Evolutionary conservation across 2,797 vertebrate genomes (phyloP).

Genomic region (Tamandua tetradactyla): DNA sequence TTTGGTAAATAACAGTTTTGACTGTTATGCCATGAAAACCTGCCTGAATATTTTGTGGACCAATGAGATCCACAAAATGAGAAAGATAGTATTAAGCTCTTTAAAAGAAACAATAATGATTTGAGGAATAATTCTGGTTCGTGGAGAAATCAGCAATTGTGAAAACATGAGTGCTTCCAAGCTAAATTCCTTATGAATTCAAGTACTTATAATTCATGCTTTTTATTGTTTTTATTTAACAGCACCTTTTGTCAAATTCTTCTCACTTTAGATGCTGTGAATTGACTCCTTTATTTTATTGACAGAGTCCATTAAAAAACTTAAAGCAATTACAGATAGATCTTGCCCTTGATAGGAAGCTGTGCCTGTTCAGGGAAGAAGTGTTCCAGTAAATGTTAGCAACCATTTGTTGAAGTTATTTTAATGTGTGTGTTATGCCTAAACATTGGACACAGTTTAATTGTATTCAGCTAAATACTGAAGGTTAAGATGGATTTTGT

Average conservation of each 20-base stretch:
- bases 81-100: slow-evolving; percentile 57
- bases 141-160: slow-evolving; percentile 44
- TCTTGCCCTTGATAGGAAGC: not conserved
- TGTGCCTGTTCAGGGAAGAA: not conserved
- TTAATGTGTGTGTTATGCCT: not conserved
- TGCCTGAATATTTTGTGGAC: slow-evolving; percentile 43
- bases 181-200: not conserved
- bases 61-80: slow-evolving; percentile 16
- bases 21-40: slow-evolving; percentile 25
- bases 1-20: slow-evolving; percentile 29
- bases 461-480: not conserved
- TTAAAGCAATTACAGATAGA: not conserved
- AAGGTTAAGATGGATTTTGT: not conserved
- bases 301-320: not conserved
- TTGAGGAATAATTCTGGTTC: slow-evolving; percentile 54
- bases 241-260: not conserved
- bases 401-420: not conserved
- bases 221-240: not conserved
- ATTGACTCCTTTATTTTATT: slow-evolving; percentile 6
- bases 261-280: not conserved
- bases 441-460: not conserved
- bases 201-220: not conserved
- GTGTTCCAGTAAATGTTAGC: not conserved
- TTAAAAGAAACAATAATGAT: slow-evolving; percentile 46
- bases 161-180: not conserved